Conservation (phyloP, 2,113 vertebrate genomes). For the Anoplopoma fimbria region DNA sequence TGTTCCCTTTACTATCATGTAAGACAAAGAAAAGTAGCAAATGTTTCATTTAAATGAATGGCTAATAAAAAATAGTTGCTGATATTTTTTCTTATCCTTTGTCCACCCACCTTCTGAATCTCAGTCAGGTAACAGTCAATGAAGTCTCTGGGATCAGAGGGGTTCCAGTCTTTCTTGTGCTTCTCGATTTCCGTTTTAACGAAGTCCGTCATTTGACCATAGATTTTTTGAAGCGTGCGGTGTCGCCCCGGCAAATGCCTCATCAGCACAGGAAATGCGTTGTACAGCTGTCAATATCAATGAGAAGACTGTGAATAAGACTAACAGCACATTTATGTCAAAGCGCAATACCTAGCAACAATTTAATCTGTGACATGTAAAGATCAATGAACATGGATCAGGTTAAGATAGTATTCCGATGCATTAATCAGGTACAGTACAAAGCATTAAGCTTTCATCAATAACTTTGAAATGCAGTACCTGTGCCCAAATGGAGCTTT, state of each 20-base stretch:
- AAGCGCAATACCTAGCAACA: neutral
- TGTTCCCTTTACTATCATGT: neutral
- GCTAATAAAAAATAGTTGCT: neutral
- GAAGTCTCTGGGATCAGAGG: slow-evolving; percentile 2
- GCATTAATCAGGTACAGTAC: neutral
- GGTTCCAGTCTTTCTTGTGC: slow-evolving; percentile 12
- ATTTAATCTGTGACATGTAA: neutral
- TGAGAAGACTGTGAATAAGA: neutral
- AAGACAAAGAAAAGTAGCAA: neutral
- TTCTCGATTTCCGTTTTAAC: neutral
- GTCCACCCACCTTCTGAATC: neutral
- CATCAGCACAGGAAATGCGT: slow-evolving; percentile 22
- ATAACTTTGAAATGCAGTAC: slow-evolving; percentile 57
- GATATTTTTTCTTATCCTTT: neutral
- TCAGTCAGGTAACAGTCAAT: slow-evolving; percentile 4
- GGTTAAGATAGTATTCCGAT: neutral
- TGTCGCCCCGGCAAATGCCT: slow-evolving; percentile 22
- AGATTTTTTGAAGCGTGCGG: neutral
- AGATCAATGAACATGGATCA: neutral
- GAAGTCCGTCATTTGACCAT: neutral
- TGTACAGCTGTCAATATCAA: slow-evolving; percentile 18
- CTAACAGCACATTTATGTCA: neutral
- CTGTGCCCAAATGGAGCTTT: slow-evolving; percentile 68
- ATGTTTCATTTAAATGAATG: neutral
- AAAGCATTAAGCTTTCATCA: neutral